A percentile compares a stretch with the other conserved stretches of the same genome.
Conservation (phyloP, 2,797 vertebrate species). For the Simalia tracyae region DNA sequence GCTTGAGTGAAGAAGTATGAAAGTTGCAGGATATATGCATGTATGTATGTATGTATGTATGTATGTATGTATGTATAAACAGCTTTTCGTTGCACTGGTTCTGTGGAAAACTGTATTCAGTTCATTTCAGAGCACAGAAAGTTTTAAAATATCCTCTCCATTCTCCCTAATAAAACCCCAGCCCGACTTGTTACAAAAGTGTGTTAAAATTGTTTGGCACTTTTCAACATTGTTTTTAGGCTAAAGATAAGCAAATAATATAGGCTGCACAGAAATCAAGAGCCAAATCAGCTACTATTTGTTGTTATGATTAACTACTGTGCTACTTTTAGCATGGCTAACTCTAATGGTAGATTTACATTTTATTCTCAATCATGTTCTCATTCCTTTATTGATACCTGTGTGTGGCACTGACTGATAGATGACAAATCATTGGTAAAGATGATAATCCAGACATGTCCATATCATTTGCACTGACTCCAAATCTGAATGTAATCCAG, state of each 20-base stretch:
- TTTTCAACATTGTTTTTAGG: background rate
- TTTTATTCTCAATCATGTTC: background rate
- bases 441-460: background rate
- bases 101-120: background rate
- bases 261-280: background rate
- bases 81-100: background rate
- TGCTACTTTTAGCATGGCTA: no score
- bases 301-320: constrained; percentile 8
- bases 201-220: no score
- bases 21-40: no score
- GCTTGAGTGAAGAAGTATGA: no score
- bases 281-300: background rate
- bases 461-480: background rate
- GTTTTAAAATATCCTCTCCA: background rate
- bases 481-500: background rate
- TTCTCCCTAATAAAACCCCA: background rate
- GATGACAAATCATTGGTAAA: background rate
- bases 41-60: no score
- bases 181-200: background rate
- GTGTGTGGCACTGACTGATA: background rate
- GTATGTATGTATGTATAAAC: background rate
- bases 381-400: background rate
- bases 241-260: background rate
- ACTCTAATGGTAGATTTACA: background rate
- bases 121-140: background rate